Conservation (phyloP, 2,888 invertebrate species). For the Bibio marci region DNA sequence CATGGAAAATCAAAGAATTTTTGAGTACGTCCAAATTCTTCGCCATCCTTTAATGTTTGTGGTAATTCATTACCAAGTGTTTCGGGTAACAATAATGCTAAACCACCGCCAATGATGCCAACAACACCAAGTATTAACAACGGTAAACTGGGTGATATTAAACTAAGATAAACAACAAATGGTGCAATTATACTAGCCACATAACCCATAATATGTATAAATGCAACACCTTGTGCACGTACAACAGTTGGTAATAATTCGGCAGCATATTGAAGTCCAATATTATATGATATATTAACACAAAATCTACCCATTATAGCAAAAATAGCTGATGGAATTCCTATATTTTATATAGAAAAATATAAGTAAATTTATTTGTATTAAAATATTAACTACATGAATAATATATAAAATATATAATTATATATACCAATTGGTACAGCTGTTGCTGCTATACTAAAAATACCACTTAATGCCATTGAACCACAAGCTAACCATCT, state of each 20-base stretch:
- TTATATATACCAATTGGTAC: conserved; percentile 45
- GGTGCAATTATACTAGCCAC: conserved; percentile 69
- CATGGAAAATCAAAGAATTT: conserved; percentile 70
- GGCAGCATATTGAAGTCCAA: conserved; percentile 77
- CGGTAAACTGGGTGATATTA: conserved; percentile 52
- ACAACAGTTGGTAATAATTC: conserved; percentile 77
- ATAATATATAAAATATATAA: conserved; percentile 9
- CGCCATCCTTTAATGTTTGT: conserved; percentile 72
- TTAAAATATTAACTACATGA: conserved; percentile 1
- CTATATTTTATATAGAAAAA: conserved; percentile 21
- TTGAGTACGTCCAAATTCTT: conserved; percentile 66
- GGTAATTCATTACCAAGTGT: conserved; percentile 73
- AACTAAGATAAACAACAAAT: conserved; percentile 66
- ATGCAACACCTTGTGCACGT: conserved; percentile 68
- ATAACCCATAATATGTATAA: conserved; percentile 78
- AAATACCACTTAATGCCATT: conserved; percentile 62
- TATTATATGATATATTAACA: conserved; percentile 79
- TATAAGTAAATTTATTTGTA: conserved; percentile 4
- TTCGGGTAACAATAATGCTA: conserved; percentile 70
- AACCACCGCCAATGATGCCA: conserved; percentile 54
- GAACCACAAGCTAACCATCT: conserved; percentile 73
- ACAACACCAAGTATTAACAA: conserved; percentile 60
- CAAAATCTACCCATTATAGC: conserved; percentile 73
- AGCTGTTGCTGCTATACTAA: conserved; percentile 58
- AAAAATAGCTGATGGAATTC: conserved; percentile 53